Base-by-base conservation (phyloP, 2,888 invertebrate genomes). In the Autographa pulchrina region DNA sequence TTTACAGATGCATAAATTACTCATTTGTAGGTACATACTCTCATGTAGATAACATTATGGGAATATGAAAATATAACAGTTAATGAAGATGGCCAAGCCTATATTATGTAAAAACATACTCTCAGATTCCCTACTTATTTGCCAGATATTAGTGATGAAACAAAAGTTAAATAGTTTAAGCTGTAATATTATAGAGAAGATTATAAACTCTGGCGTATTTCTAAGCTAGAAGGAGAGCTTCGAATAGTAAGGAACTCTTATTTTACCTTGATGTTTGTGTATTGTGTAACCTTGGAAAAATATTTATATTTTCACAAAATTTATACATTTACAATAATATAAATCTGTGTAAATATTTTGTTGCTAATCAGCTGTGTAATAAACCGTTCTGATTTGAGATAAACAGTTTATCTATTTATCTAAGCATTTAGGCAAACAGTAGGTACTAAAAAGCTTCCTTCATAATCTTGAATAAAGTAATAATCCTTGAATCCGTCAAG, bases 401-500 rank as follows among this genome's bases (percentile, higher is more conserved):
- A 43, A 2, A 43, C 16, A 43, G 16, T 43, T 43, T 25, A 25
- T 25, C 25, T 25, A 25, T 25, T 43, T 35, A 43, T 43, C 14
- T n/a, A 56, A 11, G 11, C 13, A 25, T 25, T 25, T 25, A 25
- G 13, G 25, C 25, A 25, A 20, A 20, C 54, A 56, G 14, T 43
- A 43, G 11, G 43, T 6, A 56, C 13, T 38, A 9, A 56, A 56
- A 13, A 56, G 13, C 20, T 25, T 56, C 20, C 6, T 54, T 43
- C 14, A 43, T 3, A 20, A 25, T 25, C 25, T 25, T 25, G 25
- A 25, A 11, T 18, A 20, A 56, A 56, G 20, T 56, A 11, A 56
- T 25, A 11, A 56, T 56, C 64, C n/a, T 61, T 65, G 32, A 65
- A n/a, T 68, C 68, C 59, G 59, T 62, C 54, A 59, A 63, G 54